Percentiles rank a stretch among this genome's conserved stretches.
Evolutionary conservation across 2,888 invertebrate species (phyloP).

Genomic region (Apamea sordens): DNA sequence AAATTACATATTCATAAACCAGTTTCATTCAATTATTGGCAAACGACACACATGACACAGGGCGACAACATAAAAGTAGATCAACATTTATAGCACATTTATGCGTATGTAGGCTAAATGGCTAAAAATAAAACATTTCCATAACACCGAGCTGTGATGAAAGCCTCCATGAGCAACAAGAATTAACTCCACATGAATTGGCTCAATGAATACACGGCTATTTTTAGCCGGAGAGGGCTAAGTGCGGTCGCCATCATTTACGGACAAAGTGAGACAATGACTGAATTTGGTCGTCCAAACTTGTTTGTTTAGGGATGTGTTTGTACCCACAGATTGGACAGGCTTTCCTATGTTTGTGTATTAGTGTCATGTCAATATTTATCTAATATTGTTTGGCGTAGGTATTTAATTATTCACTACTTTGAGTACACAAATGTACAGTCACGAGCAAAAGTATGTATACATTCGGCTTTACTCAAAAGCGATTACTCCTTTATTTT

Average conservation of each 20-base stretch:
- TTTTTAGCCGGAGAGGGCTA: slow-evolving; percentile 71
- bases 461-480: too few species aligned
- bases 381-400: slow-evolving; percentile 1
- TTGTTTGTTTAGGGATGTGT: slow-evolving; percentile 65
- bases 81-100: slow-evolving; percentile 1
- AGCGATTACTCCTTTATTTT: too few species aligned
- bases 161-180: slow-evolving; percentile 58
- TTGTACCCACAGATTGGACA: slow-evolving; percentile 44
- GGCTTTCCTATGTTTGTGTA: slow-evolving; percentile 38
- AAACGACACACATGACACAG: not conserved
- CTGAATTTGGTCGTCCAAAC: slow-evolving; percentile 28
- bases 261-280: slow-evolving; percentile 64
- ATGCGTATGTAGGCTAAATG: slow-evolving; percentile 21
- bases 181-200: slow-evolving; percentile 67
- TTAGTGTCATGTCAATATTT: slow-evolving; percentile 38
- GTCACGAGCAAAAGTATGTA: too few species aligned
- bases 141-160: slow-evolving; percentile 63
- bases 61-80: slow-evolving; percentile 12
- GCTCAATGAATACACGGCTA: slow-evolving; percentile 70
- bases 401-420: not conserved
- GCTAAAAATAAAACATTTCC: slow-evolving; percentile 62
- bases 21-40: slow-evolving; percentile 1
- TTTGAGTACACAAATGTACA: not conserved
- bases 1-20: not conserved
- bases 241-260: slow-evolving; percentile 65